Evolutionary conservation across 2,113 vertebrate genomes (phyloP).

Genomic region (Cochlearius cochlearius): DNA sequence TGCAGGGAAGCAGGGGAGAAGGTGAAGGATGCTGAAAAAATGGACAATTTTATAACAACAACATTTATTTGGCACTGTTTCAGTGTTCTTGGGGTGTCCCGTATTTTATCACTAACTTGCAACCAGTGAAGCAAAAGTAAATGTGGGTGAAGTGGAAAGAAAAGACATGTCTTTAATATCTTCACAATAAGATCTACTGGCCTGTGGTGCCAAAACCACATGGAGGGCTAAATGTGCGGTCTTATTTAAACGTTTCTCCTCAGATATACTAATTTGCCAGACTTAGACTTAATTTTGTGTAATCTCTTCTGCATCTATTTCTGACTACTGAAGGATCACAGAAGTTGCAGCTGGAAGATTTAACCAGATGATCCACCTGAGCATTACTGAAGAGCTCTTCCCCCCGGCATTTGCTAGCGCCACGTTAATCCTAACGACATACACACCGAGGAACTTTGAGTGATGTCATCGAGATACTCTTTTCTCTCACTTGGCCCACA

Average conservation of each 20-base stretch:
- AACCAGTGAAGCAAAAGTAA: background rate
- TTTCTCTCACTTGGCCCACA: background rate
- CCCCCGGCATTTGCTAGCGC: background rate
- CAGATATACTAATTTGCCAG: background rate
- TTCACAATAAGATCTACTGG: background rate
- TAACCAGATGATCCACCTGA: background rate
- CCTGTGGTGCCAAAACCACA: background rate
- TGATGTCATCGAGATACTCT: background rate
- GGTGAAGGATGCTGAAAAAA: background rate
- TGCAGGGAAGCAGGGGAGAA: accelerated
- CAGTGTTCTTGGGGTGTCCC: background rate
- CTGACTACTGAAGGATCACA: background rate
- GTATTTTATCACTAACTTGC: background rate
- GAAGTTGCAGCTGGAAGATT: background rate
- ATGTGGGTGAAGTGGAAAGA: background rate
- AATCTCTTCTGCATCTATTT: background rate
- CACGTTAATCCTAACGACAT: background rate
- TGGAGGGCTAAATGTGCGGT: background rate
- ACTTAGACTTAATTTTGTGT: background rate
- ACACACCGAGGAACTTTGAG: background rate
- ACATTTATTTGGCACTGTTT: background rate
- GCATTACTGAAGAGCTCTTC: background rate
- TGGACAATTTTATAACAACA: background rate
- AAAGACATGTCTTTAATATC: background rate
- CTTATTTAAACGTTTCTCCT: background rate